Conservation (phyloP, 64 coral and sea anemone species). For the Cladopsammia gracilis region DNA sequence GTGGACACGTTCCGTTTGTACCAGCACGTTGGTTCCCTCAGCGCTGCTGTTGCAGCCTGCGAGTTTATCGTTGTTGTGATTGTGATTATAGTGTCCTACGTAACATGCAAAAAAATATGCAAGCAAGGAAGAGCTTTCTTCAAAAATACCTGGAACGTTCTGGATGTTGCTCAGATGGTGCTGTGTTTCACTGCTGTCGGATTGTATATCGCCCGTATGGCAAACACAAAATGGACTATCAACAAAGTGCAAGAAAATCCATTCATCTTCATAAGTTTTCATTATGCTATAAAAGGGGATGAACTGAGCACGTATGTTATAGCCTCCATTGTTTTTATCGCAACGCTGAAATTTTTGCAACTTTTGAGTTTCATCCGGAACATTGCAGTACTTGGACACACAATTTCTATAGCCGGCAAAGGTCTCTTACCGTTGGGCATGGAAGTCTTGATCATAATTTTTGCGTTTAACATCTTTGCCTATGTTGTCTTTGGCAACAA, state of each 20-base stretch:
- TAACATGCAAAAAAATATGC: constrained; percentile 39
- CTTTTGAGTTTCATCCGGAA: constrained; percentile 81
- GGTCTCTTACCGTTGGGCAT: constrained; percentile 40
- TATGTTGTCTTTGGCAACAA: constrained; percentile 74
- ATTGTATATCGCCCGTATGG: constrained; percentile 59
- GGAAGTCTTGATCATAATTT: constrained; percentile 51
- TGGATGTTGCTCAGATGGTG: constrained; percentile 23
- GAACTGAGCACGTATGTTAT: constrained; percentile 76
- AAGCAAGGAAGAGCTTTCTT: constrained; percentile 58
- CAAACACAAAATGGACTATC: constrained; percentile 55
- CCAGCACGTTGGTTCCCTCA: constrained; percentile 60
- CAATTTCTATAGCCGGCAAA: constrained; percentile 29
- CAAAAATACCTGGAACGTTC: constrained; percentile 70
- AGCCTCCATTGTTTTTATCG: constrained; percentile 69
- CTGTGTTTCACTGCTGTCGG: constrained; percentile 62
- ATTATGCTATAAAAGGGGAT: constrained; percentile 61
- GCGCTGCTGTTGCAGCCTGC: constrained; percentile 47
- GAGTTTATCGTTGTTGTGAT: constrained; percentile 65
- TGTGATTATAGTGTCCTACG: constrained; percentile 36
- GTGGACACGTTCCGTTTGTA: constrained; percentile 79
- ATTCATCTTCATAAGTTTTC: constrained; percentile 75
- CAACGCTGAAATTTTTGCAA: constrained; percentile 75
- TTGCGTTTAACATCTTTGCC: constrained; percentile 68
- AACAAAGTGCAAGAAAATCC: constrained; percentile 71
- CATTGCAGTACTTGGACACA: constrained; percentile 62